A percentile compares a stretch with the other conserved stretches of the same genome.
Evolutionary conservation across 2,113 vertebrate genomes (phyloP).

Genomic region (Hydropotes inermis): DNA sequence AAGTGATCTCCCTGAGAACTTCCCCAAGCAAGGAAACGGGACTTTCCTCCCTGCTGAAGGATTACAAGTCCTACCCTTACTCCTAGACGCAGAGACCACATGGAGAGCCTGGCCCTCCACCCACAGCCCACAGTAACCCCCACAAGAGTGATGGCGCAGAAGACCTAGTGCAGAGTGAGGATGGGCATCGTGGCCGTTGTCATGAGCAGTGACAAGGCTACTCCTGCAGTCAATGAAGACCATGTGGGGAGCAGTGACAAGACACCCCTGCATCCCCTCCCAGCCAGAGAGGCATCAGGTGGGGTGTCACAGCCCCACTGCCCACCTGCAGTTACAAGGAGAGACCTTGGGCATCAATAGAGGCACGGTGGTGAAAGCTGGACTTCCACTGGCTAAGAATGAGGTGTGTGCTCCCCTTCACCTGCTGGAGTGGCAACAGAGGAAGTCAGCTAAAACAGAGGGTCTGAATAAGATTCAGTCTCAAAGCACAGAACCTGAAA

Average conservation of each 20-base stretch:
- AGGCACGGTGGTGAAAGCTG: not conserved
- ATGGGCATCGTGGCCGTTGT: not conserved
- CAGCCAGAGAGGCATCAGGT: not conserved
- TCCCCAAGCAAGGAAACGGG: not conserved
- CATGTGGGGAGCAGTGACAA: not conserved
- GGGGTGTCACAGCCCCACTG: not conserved
- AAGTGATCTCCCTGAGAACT: not conserved
- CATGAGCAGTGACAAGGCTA: not conserved
- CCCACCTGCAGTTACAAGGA: no score
- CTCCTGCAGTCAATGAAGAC: not conserved
- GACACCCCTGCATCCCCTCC: not conserved
- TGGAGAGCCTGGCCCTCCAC: not conserved
- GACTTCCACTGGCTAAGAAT: not conserved
- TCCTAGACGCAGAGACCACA: fast-evolving
- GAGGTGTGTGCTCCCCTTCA: not conserved
- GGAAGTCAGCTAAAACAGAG: not conserved
- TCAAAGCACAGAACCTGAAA: not conserved
- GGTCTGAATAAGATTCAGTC: not conserved
- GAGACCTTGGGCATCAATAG: not conserved
- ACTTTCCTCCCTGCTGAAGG: not conserved
- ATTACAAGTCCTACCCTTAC: not conserved
- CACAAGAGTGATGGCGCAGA: not conserved
- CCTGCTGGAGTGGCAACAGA: not conserved
- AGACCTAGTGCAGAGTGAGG: not conserved
- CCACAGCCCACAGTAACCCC: no score